These are phyloP conservation scores for Stigmatopora argus DNA, from an alignment of 2,113 vertebrate genomes.

Conservation along the genomic window DNA sequence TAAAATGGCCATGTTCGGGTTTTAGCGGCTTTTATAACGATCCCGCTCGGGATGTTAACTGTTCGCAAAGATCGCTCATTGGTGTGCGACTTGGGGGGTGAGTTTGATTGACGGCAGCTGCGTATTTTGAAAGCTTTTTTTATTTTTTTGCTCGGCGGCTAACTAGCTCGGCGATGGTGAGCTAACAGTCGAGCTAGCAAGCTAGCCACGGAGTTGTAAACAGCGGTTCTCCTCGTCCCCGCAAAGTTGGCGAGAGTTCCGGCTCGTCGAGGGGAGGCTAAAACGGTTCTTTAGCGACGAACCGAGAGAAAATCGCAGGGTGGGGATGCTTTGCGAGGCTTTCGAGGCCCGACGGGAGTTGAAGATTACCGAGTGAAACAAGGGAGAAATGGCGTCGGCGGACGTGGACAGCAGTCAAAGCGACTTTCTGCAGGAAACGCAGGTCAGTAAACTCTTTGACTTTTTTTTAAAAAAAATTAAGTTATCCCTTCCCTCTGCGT, in stretches of 20 bases:
- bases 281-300: slow-evolving; percentile 17
- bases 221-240: slow-evolving; percentile 39
- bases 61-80: slow-evolving; percentile 57
- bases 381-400: slow-evolving; percentile 97
- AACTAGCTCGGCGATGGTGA: slow-evolving; percentile 66
- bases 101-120: slow-evolving; percentile 70
- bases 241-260: slow-evolving; percentile 39
- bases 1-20: slow-evolving; percentile 79
- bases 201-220: slow-evolving; percentile 71
- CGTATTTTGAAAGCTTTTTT: slow-evolving; percentile 54
- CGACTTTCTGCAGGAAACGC: slow-evolving; percentile 85
- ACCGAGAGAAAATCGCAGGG: slow-evolving; percentile 25
- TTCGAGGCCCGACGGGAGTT: slow-evolving; percentile 52
- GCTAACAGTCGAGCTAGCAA: slow-evolving; percentile 58
- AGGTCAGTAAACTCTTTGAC: slow-evolving; percentile 62
- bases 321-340: slow-evolving; percentile 64
- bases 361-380: slow-evolving; percentile 77
- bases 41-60: slow-evolving; percentile 71
- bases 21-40: slow-evolving; percentile 63
- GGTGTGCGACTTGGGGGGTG: slow-evolving; percentile 70
- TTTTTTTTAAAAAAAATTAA: slow-evolving; percentile 29
- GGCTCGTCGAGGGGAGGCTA: not conserved
- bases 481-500: slow-evolving; percentile 28
- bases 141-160: slow-evolving; percentile 65
- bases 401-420: slow-evolving; percentile 92